phyloP scores from a whole-genome alignment of 2,888 invertebrate species.

The Pandemis heparana region DNA sequence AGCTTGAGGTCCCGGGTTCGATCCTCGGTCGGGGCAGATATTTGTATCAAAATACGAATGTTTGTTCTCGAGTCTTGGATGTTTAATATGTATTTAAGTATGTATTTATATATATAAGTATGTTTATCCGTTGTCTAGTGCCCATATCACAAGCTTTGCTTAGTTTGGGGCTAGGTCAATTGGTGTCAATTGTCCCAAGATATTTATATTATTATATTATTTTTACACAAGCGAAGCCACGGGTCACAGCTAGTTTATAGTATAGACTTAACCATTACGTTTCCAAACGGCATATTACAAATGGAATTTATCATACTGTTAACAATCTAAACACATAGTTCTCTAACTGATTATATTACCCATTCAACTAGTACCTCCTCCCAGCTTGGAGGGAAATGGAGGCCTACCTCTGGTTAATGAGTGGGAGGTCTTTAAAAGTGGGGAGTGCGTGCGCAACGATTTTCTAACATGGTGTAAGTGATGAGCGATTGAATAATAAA shows the following conservation, averaged over 20 bases:
- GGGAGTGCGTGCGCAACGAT: slow-evolving; percentile 65
- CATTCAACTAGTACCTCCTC: slow-evolving; percentile 56
- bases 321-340: slow-evolving; percentile 36
- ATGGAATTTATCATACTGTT: slow-evolving; percentile 28
- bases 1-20: no score
- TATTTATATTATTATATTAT: no score
- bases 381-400: slow-evolving; percentile 58
- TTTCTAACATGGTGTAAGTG: slow-evolving; percentile 55
- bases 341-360: slow-evolving; percentile 50
- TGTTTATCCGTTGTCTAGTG: no score
- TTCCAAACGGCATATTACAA: slow-evolving; percentile 2
- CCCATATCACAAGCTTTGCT: no score
- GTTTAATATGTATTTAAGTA: no score
- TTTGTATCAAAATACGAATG: no score
- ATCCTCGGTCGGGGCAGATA: no score
- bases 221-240: not conserved
- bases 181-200: no score
- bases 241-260: not conserved
- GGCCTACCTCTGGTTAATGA: slow-evolving; percentile 70
- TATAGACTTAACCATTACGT: not conserved
- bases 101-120: no score
- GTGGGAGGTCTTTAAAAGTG: slow-evolving; percentile 78
- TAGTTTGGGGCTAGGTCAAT: no score
- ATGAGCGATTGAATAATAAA: slow-evolving; percentile 35
- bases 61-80: no score